Percentiles rank a stretch among this genome's conserved stretches.
Evolutionary conservation across 1,140 invertebrate species (phyloP).

Genomic region (Drosophila varians): DNA sequence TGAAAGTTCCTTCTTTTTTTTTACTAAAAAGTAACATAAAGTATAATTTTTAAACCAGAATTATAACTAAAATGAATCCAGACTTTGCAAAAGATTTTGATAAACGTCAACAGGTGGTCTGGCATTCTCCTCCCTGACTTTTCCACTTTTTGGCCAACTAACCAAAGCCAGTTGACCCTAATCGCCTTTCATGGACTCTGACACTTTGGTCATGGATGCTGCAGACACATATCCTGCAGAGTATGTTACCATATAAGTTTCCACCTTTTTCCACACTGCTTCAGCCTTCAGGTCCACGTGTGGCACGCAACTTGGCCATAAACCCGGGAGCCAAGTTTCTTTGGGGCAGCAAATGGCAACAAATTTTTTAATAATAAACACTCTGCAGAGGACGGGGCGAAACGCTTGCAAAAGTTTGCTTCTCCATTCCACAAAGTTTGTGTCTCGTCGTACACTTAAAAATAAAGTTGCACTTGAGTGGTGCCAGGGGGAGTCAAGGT

Average conservation of each 20-base stretch:
- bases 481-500: background rate
- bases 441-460: conserved; percentile 58
- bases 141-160: conserved; percentile 42
- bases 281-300: conserved; percentile 39
- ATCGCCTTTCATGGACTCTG: conserved; percentile 69
- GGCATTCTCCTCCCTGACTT: background rate
- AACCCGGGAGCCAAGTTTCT: conserved; percentile 53
- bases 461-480: conserved; percentile 62
- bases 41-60: background rate
- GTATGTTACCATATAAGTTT: conserved; percentile 2
- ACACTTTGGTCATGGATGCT: conserved; percentile 56
- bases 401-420: conserved; percentile 50
- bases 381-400: conserved; percentile 1
- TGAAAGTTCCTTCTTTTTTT: background rate
- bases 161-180: conserved; percentile 61
- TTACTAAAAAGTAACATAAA: background rate
- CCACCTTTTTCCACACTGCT: background rate
- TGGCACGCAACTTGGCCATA: conserved; percentile 62
- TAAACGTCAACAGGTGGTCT: conserved; percentile 54
- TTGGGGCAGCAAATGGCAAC: conserved; percentile 59
- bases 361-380: conserved; percentile 80
- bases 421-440: conserved; percentile 59
- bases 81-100: conserved; percentile 11
- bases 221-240: conserved; percentile 21
- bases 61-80: conserved; percentile 8